Percentiles rank a stretch among this genome's conserved stretches.
These are phyloP conservation scores for Drosophila subobscura DNA, from an alignment of 1,140 invertebrate species.

Conservation along the genomic window DNA sequence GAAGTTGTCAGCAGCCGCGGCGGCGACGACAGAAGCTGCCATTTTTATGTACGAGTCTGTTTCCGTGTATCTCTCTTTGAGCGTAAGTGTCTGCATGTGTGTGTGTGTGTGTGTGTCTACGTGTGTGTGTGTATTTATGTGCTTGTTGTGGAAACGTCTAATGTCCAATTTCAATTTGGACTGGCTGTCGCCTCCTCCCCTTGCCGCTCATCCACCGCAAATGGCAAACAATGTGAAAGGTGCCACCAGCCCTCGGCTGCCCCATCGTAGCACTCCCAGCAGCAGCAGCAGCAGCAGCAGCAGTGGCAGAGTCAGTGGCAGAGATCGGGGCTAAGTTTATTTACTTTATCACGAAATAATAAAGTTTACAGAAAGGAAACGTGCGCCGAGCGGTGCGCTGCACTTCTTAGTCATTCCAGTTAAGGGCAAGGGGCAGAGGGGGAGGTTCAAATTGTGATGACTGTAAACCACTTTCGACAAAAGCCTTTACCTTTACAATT, in stretches of 20 bases:
- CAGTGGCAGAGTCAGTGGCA: background rate
- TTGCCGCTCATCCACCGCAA: constrained; percentile 41
- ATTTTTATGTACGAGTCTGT: constrained; percentile 45
- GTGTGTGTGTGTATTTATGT: constrained; percentile 31
- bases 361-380: constrained; percentile 79
- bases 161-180: constrained; percentile 81
- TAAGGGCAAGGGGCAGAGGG: background rate
- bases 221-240: constrained; percentile 66
- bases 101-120: constrained; percentile 36
- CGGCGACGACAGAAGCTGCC: constrained; percentile 61
- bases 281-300: background rate
- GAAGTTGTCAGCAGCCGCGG: constrained; percentile 62
- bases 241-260: constrained; percentile 2
- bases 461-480: constrained; percentile 48
- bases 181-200: constrained; percentile 43
- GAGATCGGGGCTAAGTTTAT: constrained; percentile 70
- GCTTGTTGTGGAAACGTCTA: constrained; percentile 58
- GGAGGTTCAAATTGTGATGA: constrained; percentile 10
- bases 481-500: constrained; percentile 19
- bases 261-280: background rate
- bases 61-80: background rate
- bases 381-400: constrained; percentile 60
- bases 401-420: constrained; percentile 47
- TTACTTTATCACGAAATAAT: constrained; percentile 81
- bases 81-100: background rate